Conservation (phyloP, 2,797 vertebrate genomes). For the Myiothlypis chrysogaster region DNA sequence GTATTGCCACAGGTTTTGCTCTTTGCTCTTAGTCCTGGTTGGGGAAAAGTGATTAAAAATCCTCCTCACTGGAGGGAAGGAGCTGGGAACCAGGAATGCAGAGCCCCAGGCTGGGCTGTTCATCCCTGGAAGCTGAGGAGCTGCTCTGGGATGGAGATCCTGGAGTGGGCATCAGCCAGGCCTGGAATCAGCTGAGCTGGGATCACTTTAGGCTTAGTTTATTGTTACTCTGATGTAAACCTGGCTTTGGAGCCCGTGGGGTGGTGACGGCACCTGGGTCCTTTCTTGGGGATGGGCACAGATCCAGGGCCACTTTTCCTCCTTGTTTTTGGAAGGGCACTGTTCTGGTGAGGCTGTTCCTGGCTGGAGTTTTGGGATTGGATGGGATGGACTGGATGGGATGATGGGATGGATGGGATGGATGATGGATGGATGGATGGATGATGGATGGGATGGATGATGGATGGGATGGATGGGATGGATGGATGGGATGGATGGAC, state of each 20-base stretch:
- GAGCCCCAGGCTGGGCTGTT: accelerated
- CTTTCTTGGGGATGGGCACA: accelerated
- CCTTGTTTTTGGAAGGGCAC: neutral
- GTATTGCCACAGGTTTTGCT: slow-evolving; percentile 29
- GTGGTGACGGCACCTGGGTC: accelerated
- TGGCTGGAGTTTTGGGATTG: neutral
- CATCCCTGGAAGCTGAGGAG: neutral
- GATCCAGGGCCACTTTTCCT: accelerated
- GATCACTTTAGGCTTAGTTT: neutral
- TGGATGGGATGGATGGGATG: neutral
- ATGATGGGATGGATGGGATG: neutral
- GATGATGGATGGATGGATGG: too few species aligned
- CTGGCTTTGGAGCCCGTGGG: accelerated
- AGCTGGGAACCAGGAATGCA: neutral
- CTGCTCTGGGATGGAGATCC: neutral
- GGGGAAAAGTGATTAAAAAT: slow-evolving; percentile 3
- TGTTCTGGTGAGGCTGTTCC: neutral
- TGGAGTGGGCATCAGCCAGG: neutral
- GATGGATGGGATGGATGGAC: too few species aligned
- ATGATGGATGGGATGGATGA: too few species aligned
- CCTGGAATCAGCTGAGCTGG: neutral
- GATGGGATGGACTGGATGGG: neutral
- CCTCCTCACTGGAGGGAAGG: neutral
- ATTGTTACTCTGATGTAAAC: neutral
- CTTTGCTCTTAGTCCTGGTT: neutral